Conservation (phyloP, 2,113 vertebrate species). For the Henicopernis longicauda region DNA sequence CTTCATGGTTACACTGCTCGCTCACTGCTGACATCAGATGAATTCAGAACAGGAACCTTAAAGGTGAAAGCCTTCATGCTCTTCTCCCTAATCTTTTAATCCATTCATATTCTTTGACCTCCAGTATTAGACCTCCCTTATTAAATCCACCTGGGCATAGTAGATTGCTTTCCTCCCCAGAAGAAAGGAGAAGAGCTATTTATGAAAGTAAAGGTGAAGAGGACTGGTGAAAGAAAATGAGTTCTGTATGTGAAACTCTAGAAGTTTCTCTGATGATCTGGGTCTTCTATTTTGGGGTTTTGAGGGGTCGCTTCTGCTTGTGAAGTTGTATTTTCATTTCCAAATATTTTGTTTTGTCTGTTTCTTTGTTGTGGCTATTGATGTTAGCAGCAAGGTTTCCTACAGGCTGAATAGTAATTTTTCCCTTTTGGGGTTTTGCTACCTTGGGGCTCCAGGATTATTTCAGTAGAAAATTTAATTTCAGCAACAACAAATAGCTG, state of each 20-base stretch:
- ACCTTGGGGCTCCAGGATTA: neutral
- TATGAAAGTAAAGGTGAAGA: constrained; percentile 4
- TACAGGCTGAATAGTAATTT: neutral
- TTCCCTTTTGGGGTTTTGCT: neutral
- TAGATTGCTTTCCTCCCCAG: neutral
- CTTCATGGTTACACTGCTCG: neutral
- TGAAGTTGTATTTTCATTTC: neutral
- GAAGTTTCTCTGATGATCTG: neutral
- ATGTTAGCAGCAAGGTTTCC: neutral
- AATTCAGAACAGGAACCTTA: constrained; percentile 21
- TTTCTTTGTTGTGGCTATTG: neutral
- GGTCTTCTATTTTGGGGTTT: neutral
- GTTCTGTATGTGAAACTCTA: neutral
- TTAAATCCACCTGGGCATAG: constrained; percentile 35
- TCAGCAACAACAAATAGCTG: neutral
- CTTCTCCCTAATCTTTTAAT: constrained; percentile 44
- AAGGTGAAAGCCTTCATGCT: constrained; percentile 23
- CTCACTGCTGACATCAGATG: neutral
- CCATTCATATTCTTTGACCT: constrained; percentile 20
- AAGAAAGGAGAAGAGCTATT: constrained; percentile 6
- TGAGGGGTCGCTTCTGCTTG: neutral
- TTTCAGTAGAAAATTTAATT: neutral
- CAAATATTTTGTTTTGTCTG: neutral
- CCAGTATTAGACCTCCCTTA: neutral
- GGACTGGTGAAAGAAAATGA: neutral